phyloP scores from a whole-genome alignment of 2,797 vertebrate species.

The Girardinus metallicus region DNA sequence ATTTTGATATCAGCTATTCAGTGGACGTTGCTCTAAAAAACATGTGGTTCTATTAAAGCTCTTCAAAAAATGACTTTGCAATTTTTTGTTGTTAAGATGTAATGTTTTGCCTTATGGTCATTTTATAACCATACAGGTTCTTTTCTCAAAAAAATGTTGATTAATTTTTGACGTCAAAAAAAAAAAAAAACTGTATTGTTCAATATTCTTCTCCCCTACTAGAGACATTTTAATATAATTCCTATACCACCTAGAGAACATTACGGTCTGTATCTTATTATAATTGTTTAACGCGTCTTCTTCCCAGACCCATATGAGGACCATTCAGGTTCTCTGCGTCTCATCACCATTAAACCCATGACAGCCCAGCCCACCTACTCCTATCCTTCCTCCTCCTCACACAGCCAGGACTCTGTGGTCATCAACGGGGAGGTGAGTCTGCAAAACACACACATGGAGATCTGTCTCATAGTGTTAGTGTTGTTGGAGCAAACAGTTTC shows the following conservation, averaged over 20 bases:
- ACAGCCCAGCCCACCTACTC: conserved; percentile 85
- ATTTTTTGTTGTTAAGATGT: neutral
- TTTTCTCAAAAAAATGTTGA: neutral
- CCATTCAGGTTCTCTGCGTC: conserved; percentile 92
- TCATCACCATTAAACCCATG: conserved; percentile 94
- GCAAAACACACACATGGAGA: neutral
- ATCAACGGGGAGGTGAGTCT: conserved; percentile 92
- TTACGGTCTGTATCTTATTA: neutral
- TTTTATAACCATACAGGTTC: neutral
- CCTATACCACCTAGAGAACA: neutral
- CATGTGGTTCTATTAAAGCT: neutral
- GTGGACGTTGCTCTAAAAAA: neutral
- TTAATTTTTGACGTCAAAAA: neutral
- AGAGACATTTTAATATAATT: neutral
- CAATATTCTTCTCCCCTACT: neutral
- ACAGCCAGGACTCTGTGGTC: conserved; percentile 91
- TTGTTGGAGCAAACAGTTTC: no score
- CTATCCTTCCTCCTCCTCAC: conserved; percentile 86
- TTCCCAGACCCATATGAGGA: conserved; percentile 89
- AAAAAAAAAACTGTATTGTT: neutral
- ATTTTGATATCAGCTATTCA: neutral
- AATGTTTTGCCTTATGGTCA: neutral
- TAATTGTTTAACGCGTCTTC: neutral
- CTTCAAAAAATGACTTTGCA: neutral
- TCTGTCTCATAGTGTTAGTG: conserved; percentile 2